Evolutionary conservation across 2,113 vertebrate species (phyloP).

Genomic region (Peromyscus californicus): DNA sequence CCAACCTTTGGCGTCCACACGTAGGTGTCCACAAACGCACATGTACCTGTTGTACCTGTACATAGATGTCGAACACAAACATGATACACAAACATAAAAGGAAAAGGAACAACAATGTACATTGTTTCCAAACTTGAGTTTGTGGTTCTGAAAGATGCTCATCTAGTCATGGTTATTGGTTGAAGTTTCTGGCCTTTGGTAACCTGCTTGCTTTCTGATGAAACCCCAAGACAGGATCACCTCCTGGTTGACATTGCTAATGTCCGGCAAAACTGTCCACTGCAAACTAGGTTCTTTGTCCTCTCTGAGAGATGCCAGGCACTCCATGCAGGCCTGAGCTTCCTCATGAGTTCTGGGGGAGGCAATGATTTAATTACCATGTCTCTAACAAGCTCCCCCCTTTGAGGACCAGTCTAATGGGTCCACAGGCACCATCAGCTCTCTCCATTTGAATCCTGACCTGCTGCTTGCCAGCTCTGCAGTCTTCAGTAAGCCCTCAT

Average conservation of each 20-base stretch:
- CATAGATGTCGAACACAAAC: not conserved
- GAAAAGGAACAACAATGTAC: not conserved
- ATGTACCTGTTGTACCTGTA: not conserved
- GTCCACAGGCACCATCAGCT: not conserved
- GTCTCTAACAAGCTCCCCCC: not conserved
- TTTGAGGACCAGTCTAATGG: not conserved
- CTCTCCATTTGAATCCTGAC: not conserved
- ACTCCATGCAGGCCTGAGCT: not conserved
- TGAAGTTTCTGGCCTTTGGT: not conserved
- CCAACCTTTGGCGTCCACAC: too few relatives aligned
- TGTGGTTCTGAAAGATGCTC: constrained; percentile 2
- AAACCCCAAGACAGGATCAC: not conserved
- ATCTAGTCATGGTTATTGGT: not conserved
- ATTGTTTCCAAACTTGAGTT: not conserved
- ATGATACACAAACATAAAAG: not conserved
- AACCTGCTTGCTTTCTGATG: not conserved
- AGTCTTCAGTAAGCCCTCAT: not conserved
- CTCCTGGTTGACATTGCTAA: not conserved
- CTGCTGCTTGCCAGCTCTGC: not conserved
- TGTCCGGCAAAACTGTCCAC: not conserved
- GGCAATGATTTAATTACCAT: not conserved
- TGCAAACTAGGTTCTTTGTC: not conserved
- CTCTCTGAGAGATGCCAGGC: not conserved
- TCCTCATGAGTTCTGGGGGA: not conserved
- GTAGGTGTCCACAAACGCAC: not conserved